These are phyloP conservation scores for Okamejei kenojei DNA, from an alignment of 2,797 vertebrate species.

Conservation along the genomic window DNA sequence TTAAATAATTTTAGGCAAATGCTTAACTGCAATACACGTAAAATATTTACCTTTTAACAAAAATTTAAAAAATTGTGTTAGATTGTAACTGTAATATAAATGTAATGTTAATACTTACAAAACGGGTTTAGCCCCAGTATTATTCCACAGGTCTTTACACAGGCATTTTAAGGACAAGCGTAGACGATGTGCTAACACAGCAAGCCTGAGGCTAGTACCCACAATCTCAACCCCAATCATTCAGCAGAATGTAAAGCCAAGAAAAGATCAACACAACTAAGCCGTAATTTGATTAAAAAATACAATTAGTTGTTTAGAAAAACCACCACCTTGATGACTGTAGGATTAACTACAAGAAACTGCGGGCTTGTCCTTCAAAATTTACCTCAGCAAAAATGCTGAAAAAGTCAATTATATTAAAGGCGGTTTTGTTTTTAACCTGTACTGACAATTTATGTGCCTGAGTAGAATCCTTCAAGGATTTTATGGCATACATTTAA, in stretches of 20 bases:
- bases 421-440: slow-evolving; percentile 58
- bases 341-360: neutral
- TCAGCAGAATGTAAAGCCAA: slow-evolving; percentile 38
- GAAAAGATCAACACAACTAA: slow-evolving; percentile 29
- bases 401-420: neutral
- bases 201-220: slow-evolving; percentile 88
- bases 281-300: neutral
- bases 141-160: slow-evolving; percentile 12
- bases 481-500: slow-evolving; percentile 7
- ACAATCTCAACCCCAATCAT: slow-evolving; percentile 75
- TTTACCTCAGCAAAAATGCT: neutral
- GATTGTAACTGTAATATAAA: neutral
- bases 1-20: neutral
- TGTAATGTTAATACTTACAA: slow-evolving; percentile 37
- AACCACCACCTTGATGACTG: slow-evolving; percentile 24
- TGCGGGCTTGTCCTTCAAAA: slow-evolving; percentile 1
- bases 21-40: neutral
- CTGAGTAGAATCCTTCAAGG: slow-evolving; percentile 39
- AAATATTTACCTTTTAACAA: neutral
- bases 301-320: neutral
- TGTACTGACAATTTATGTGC: slow-evolving; percentile 44
- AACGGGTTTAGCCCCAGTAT: slow-evolving; percentile 24
- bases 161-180: slow-evolving; percentile 53
- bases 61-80: slow-evolving; percentile 8
- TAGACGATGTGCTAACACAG: slow-evolving; percentile 70